Evolutionary conservation across 2,888 invertebrate species (phyloP).

Genomic region (Brassicogethes aeneus): DNA sequence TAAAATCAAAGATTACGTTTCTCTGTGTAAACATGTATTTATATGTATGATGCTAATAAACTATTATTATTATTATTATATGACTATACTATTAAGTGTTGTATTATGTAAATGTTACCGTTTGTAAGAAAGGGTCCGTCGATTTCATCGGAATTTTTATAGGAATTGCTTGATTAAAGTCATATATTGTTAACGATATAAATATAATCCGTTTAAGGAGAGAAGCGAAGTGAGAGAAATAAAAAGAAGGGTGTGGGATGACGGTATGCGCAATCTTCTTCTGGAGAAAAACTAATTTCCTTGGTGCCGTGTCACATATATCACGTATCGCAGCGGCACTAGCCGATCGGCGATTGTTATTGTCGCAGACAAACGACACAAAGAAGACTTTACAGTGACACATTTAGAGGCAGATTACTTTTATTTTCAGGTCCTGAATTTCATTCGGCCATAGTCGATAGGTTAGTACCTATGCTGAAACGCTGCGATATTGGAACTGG

Average conservation of each 20-base stretch:
- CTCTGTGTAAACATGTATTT: no score
- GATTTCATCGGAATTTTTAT: neutral
- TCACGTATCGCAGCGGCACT: conserved; percentile 36
- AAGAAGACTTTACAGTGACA: conserved; percentile 44
- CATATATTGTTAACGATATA: conserved; percentile 26
- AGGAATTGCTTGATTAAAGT: conserved; percentile 25
- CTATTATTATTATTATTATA: no score
- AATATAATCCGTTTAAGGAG: conserved; percentile 23
- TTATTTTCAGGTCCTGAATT: conserved; percentile 30
- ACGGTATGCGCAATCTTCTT: conserved; percentile 23
- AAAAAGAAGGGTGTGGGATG: neutral
- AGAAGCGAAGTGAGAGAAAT: no score
- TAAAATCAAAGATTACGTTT: no score
- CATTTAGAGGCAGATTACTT: conserved; percentile 44
- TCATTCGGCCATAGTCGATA: conserved; percentile 16
- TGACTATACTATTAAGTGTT: no score
- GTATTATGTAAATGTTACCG: no score
- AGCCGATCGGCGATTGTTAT: conserved; percentile 36
- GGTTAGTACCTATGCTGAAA: conserved; percentile 16
- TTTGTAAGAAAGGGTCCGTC: no score
- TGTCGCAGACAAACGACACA: conserved; percentile 38
- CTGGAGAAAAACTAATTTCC: conserved; percentile 40
- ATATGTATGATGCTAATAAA: no score
- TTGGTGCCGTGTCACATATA: conserved; percentile 40
- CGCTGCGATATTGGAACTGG: conserved; percentile 23